Evolutionary conservation across 92 coral and sea anemone genomes (phyloP).

Genomic region (Parazoanthus atlanticus): DNA sequence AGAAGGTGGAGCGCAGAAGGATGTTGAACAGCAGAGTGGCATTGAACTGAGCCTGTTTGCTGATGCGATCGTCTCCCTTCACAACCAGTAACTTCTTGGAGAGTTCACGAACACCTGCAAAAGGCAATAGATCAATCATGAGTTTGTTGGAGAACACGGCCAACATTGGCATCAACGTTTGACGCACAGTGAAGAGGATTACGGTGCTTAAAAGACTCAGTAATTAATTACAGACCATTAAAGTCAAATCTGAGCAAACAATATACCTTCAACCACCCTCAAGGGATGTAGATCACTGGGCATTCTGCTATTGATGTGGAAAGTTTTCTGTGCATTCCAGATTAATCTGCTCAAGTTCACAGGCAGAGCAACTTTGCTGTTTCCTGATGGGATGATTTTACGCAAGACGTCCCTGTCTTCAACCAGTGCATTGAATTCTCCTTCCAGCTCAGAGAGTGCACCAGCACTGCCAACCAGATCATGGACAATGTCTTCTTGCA

Average conservation of each 20-base stretch:
- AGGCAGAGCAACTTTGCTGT: slow-evolving; percentile 95
- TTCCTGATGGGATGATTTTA: slow-evolving; percentile 91
- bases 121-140: not conserved
- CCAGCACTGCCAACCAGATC: slow-evolving; percentile 90
- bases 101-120: slow-evolving; percentile 80
- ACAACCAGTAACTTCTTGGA: slow-evolving; percentile 91
- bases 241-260: not conserved
- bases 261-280: slow-evolving; percentile 89
- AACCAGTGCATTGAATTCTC: slow-evolving; percentile 75
- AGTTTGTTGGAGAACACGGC: too few species aligned
- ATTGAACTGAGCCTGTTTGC: slow-evolving; percentile 98
- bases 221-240: too few species aligned
- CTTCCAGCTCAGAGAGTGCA: slow-evolving; percentile 85
- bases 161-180: too few species aligned
- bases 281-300: slow-evolving; percentile 93
- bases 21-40: slow-evolving; percentile 95
- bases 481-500: slow-evolving; percentile 95
- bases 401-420: slow-evolving; percentile 93
- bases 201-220: too few species aligned
- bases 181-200: too few species aligned
- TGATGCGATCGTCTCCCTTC: slow-evolving; percentile 96
- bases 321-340: slow-evolving; percentile 99
- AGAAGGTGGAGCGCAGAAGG: slow-evolving; percentile 90
- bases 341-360: slow-evolving; percentile 95
- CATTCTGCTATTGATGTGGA: slow-evolving; percentile 85